A percentile compares a stretch with the other conserved stretches of the same genome.
Conservation (phyloP, 2,888 invertebrate genomes). For the Malthinus flaveolus region DNA sequence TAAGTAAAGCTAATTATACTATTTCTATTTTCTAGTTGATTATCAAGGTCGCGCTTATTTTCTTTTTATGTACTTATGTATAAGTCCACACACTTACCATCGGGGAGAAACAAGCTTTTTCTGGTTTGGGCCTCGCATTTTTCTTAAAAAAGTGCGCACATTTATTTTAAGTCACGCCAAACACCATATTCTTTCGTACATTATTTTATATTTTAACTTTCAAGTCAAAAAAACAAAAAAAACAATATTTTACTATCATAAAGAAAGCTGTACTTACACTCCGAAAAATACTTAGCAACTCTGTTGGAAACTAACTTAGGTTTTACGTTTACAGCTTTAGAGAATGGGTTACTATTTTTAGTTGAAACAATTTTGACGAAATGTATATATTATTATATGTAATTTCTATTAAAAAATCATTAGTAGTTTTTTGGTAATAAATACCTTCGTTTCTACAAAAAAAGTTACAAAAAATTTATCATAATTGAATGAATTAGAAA, state of each 20-base stretch:
- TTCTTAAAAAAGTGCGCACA: neutral
- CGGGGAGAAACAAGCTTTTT: neutral
- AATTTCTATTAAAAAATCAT: conserved; percentile 1
- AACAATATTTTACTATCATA: too few relatives aligned
- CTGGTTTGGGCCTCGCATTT: neutral
- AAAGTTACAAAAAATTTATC: too few relatives aligned
- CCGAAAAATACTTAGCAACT: conserved; percentile 30
- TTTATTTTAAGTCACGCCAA: neutral
- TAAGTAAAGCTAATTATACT: conserved; percentile 23
- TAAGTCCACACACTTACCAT: conserved; percentile 12
- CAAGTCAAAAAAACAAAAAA: too few relatives aligned
- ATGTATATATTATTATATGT: neutral
- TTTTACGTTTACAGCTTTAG: conserved; percentile 42
- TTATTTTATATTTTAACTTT: too few relatives aligned
- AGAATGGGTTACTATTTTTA: conserved; percentile 42
- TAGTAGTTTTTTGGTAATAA: neutral
- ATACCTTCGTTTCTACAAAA: too few relatives aligned
- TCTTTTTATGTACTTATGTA: too few relatives aligned
- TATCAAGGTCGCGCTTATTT: conserved; percentile 18
- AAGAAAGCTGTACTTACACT: conserved; percentile 5
- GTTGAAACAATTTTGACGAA: conserved; percentile 32
- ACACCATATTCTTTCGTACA: too few relatives aligned
- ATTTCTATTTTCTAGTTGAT: conserved; percentile 19
- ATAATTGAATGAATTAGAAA: too few relatives aligned
- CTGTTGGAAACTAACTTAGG: conserved; percentile 37